phyloP scores from a whole-genome alignment of 2,797 vertebrate species.

The Phataginus tricuspis region DNA sequence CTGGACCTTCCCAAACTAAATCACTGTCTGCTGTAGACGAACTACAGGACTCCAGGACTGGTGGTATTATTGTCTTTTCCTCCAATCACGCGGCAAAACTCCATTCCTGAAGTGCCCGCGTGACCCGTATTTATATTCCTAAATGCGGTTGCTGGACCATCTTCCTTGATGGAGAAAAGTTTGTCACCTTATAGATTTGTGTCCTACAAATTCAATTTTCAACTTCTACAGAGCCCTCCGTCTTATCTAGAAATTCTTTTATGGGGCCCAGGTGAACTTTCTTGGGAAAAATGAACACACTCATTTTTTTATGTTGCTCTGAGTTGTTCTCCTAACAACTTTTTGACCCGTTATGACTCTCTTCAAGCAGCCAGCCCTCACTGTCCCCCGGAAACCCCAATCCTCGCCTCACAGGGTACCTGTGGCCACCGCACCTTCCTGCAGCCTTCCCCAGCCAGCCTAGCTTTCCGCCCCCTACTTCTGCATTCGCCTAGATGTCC shows the following conservation, averaged over 20 bases:
- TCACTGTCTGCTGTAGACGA: background rate
- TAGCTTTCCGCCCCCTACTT: background rate
- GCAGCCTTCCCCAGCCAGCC: background rate
- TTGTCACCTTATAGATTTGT: background rate
- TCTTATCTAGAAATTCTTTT: background rate
- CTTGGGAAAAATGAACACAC: background rate
- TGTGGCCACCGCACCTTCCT: too few species aligned
- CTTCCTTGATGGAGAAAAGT: background rate
- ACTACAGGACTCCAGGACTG: accelerated
- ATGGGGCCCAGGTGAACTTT: background rate
- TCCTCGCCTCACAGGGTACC: background rate
- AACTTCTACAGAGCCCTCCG: background rate
- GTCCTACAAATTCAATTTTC: background rate
- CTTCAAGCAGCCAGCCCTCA: background rate
- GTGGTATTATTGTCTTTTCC: background rate
- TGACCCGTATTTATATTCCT: background rate
- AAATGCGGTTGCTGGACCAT: background rate
- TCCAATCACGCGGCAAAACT: background rate
- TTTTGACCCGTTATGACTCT: background rate
- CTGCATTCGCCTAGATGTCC: background rate
- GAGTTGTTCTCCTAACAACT: background rate
- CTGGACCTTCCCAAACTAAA: background rate
- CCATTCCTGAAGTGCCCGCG: too few species aligned
- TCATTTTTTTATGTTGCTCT: background rate
- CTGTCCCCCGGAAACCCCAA: background rate